Evolutionary conservation across 2,888 invertebrate genomes (phyloP).

Genomic region (Lepetodrilus schrolli): DNA sequence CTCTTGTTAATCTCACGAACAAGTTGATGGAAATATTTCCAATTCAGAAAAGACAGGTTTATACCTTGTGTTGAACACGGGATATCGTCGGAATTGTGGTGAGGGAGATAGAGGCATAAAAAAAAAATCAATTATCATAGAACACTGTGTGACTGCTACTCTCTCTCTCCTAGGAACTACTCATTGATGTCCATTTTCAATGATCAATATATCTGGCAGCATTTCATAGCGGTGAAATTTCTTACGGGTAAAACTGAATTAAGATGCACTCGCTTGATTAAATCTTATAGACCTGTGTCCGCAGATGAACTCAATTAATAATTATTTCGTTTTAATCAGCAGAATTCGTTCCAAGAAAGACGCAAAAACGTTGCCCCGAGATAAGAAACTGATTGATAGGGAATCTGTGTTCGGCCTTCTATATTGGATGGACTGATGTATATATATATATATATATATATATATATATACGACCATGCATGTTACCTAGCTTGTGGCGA

Average conservation of each 20-base stretch:
- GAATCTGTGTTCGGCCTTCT: too few species aligned
- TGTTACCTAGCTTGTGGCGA: too few species aligned
- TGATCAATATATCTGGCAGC: slow-evolving; percentile 16
- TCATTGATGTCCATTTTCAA: slow-evolving; percentile 5
- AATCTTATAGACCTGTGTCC: too few species aligned
- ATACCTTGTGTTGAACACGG: not conserved
- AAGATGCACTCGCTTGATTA: not conserved
- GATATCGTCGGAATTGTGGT: not conserved
- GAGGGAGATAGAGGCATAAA: too few species aligned
- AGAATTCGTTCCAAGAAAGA: too few species aligned
- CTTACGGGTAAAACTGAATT: not conserved
- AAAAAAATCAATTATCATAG: slow-evolving; percentile 8
- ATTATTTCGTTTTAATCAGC: too few species aligned
- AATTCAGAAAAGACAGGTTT: not conserved
- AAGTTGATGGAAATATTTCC: not conserved
- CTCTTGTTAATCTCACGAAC: not conserved
- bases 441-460: too few species aligned
- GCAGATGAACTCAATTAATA: too few species aligned
- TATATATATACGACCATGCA: too few species aligned
- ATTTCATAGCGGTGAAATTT: not conserved
- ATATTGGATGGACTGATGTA: too few species aligned
- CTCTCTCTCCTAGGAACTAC: not conserved
- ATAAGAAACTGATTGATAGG: too few species aligned
- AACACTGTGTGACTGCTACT: not conserved
- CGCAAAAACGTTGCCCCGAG: too few species aligned